These are phyloP conservation scores for Mystacornis crossleyi DNA, from an alignment of 2,113 vertebrate genomes.

Conservation along the genomic window DNA sequence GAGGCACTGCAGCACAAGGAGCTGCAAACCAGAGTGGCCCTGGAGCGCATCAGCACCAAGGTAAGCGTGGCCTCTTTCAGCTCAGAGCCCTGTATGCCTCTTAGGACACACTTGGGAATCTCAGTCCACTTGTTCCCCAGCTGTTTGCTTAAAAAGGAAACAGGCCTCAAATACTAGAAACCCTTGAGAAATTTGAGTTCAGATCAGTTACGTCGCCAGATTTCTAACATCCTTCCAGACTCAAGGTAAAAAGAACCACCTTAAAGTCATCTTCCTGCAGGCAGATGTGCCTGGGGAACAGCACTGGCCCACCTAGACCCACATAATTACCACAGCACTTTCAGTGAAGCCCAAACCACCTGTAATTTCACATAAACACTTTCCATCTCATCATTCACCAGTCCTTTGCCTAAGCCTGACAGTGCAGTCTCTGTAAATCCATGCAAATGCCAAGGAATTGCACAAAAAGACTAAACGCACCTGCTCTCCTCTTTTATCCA, in stretches of 20 bases:
- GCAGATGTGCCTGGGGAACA: rapidly evolving
- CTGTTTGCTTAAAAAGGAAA: background rate
- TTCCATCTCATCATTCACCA: background rate
- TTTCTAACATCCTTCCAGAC: background rate
- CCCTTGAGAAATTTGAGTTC: background rate
- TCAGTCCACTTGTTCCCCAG: background rate
- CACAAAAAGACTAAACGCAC: background rate
- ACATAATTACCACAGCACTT: background rate
- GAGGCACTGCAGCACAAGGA: constrained; percentile 16
- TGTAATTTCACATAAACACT: background rate
- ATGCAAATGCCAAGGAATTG: background rate
- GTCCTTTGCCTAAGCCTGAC: background rate
- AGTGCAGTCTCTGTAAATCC: background rate
- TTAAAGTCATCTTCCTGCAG: background rate
- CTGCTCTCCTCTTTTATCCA: background rate
- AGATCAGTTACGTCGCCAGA: background rate
- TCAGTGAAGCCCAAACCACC: background rate
- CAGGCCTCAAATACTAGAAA: background rate
- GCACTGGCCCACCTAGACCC: background rate
- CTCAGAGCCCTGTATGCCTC: background rate
- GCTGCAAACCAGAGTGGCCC: constrained; percentile 61
- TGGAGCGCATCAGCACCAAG: constrained; percentile 52
- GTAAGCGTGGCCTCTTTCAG: background rate
- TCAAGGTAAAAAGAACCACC: background rate
- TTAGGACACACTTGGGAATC: background rate